Percentiles rank a stretch among this genome's conserved stretches.
phyloP scores from a whole-genome alignment of 2,888 invertebrate genomes.

The Tachina lurida region DNA sequence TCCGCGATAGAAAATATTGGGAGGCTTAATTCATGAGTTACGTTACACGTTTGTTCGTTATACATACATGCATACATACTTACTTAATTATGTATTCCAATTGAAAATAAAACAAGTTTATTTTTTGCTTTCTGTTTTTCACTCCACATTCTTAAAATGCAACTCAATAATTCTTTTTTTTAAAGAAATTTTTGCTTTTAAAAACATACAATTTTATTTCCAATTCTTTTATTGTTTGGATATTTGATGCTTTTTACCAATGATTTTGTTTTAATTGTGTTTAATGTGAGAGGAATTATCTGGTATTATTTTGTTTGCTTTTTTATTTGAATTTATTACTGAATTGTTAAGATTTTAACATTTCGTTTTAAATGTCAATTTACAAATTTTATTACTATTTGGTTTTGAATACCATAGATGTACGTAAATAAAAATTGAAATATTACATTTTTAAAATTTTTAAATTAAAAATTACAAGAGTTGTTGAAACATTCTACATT shows the following conservation, averaged over 20 bases:
- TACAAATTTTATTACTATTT: slow-evolving; percentile 49
- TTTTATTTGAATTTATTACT: slow-evolving; percentile 15
- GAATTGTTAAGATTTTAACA: slow-evolving; percentile 38
- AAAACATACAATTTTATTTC: slow-evolving; percentile 68
- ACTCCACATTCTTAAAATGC: slow-evolving; percentile 57
- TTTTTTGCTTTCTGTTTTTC: slow-evolving; percentile 37
- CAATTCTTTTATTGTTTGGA: slow-evolving; percentile 61
- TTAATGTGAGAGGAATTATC: slow-evolving; percentile 20
- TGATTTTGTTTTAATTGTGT: slow-evolving; percentile 40
- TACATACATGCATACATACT: too few species aligned
- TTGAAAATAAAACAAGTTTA: slow-evolving; percentile 52
- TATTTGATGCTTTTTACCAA: slow-evolving; percentile 61
- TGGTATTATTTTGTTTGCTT: slow-evolving; percentile 20
- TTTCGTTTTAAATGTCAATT: slow-evolving; percentile 46
- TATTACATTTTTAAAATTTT: not conserved
- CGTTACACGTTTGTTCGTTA: too few species aligned
- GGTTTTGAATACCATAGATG: not conserved
- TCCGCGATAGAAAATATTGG: too few species aligned
- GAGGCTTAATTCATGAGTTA: too few species aligned
- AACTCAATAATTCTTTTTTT: slow-evolving; percentile 24
- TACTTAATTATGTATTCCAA: not conserved
- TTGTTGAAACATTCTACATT: not conserved
- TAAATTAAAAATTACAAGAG: slow-evolving; percentile 2
- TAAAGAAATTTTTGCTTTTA: slow-evolving; percentile 37
- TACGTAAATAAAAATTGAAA: slow-evolving; percentile 20